Conservation (phyloP, 1,140 invertebrate species). For the Papilio glaucus region DNA sequence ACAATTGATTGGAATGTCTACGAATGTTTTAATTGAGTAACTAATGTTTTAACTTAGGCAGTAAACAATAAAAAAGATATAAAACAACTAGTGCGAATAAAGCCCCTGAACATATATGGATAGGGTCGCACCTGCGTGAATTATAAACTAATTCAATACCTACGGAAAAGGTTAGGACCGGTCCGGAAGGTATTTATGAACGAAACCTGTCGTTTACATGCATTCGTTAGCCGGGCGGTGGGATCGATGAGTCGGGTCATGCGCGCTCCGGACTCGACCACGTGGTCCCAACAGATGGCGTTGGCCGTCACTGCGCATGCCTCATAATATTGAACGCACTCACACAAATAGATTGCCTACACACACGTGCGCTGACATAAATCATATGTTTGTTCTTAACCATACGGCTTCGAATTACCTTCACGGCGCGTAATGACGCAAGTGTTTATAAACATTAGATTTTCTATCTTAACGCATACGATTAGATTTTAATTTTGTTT, state of each 20-base stretch:
- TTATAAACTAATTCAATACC: conserved; percentile 31
- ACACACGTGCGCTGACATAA: conserved; percentile 64
- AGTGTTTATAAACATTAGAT: conserved; percentile 41
- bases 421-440: conserved; percentile 73
- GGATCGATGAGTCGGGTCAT: conserved; percentile 70
- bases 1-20: not conserved
- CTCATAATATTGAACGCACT: conserved; percentile 68
- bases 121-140: conserved; percentile 39
- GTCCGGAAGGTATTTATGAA: conserved; percentile 47
- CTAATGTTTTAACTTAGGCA: not conserved
- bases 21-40: not conserved
- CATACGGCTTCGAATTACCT: conserved; percentile 77
- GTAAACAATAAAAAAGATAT: not conserved
- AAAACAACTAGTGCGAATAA: not conserved
- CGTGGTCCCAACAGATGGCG: conserved; percentile 78
- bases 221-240: conserved; percentile 74
- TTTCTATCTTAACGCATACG: conserved; percentile 36
- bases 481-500: conserved; percentile 43
- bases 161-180: conserved; percentile 42
- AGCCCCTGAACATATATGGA: not conserved
- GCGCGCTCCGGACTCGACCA: conserved; percentile 58
- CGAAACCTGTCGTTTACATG: conserved; percentile 54
- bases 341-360: conserved; percentile 47
- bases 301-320: conserved; percentile 68
- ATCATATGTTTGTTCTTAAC: conserved; percentile 77